Conservation (phyloP, 2,888 invertebrate species). For the Chymomyza fuscimana region DNA sequence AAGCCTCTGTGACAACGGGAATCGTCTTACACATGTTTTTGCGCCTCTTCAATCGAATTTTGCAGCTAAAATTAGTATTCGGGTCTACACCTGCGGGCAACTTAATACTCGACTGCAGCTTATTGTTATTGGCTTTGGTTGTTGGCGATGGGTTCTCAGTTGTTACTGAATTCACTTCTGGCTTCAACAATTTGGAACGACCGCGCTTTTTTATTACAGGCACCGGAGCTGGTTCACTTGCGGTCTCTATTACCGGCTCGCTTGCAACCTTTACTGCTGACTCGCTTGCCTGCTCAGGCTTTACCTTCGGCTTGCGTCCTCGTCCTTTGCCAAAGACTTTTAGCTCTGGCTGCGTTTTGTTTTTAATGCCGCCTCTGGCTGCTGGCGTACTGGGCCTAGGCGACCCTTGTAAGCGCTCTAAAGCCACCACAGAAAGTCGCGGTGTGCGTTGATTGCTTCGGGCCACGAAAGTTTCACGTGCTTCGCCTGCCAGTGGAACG, state of each 20-base stretch:
- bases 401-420: constrained; percentile 82
- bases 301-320: constrained; percentile 32
- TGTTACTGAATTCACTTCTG: neutral
- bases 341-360: constrained; percentile 31
- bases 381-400: constrained; percentile 44
- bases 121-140: constrained; percentile 23
- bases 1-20: constrained; percentile 19
- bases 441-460: constrained; percentile 80
- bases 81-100: constrained; percentile 75
- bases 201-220: constrained; percentile 3
- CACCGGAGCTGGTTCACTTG: neutral
- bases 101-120: constrained; percentile 55
- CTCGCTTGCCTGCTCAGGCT: neutral
- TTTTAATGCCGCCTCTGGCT: constrained; percentile 22
- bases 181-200: constrained; percentile 3
- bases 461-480: constrained; percentile 84
- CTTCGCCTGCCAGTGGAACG: constrained; percentile 86
- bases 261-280: neutral
- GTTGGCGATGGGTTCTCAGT: neutral
- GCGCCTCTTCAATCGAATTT: constrained; percentile 72
- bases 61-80: constrained; percentile 74
- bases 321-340: constrained; percentile 40
- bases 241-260: too few relatives aligned
- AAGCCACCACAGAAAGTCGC: constrained; percentile 83
- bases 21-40: constrained; percentile 41